A percentile compares a stretch with the other conserved stretches of the same genome.
Evolutionary conservation across 2,888 invertebrate genomes (phyloP).

Genomic region (Hyalella azteca): DNA sequence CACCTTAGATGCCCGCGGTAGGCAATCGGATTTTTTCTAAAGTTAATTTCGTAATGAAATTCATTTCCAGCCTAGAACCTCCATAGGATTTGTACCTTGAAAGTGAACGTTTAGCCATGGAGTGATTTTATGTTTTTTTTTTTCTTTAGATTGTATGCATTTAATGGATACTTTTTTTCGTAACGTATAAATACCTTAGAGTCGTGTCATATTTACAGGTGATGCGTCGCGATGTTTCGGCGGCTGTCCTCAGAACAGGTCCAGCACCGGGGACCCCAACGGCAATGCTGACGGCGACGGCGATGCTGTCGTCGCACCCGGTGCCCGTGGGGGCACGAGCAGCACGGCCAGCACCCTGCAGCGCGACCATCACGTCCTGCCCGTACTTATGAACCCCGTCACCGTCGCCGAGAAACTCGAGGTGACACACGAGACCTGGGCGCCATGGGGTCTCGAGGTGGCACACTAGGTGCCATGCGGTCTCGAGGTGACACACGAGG

Average conservation of each 20-base stretch:
- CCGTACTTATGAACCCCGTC: conserved; percentile 39
- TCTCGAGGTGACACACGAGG: background rate
- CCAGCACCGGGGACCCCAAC: background rate
- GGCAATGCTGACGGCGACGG: background rate
- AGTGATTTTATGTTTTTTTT: too few relatives aligned
- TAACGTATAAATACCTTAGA: too few relatives aligned
- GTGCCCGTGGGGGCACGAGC: background rate
- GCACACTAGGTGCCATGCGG: background rate
- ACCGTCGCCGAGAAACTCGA: conserved; percentile 27
- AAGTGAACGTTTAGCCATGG: too few relatives aligned
- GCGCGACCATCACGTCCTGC: conserved; percentile 32
- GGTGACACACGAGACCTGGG: background rate
- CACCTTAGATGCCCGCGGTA: conserved; percentile 35
- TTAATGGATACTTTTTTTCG: too few relatives aligned
- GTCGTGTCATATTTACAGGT: background rate
- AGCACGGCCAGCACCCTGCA: conserved; percentile 18
- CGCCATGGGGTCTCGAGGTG: background rate
- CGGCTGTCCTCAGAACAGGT: conserved; percentile 5
- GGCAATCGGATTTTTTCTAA: too few relatives aligned
- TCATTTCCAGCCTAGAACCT: too few relatives aligned
- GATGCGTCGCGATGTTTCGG: conserved; percentile 32
- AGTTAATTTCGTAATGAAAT: too few relatives aligned
- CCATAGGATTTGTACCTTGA: too few relatives aligned
- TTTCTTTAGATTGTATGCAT: too few relatives aligned
- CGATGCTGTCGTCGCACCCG: background rate